Evolutionary conservation across 2,113 vertebrate species (phyloP), one percentile per base, ranked within the genome.

Genomic region (Danionella cerebrum): DNA sequence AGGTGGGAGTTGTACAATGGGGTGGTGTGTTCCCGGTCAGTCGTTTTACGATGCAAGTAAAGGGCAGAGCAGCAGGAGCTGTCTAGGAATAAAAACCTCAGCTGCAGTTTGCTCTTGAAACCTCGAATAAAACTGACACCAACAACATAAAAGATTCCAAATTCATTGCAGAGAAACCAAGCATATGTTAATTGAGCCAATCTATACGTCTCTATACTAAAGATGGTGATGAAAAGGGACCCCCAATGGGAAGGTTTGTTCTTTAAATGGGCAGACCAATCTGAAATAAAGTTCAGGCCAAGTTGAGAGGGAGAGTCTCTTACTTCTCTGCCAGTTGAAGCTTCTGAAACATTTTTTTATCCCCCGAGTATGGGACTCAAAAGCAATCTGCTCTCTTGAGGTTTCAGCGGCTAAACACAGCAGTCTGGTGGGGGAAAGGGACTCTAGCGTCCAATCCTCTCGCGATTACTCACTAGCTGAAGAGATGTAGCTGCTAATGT

Each of bases 401-500:
- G 74, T 67, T 84, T 85, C 79, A 62, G 66, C 31, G 81, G 78
- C 84, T 86, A 83, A 85, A 82, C 82, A 82, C 33, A 74, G 78
- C 78, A 78, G 76, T 76, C 78, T 80, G 71, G 41, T 27, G 65
- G 65, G 52, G 73, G 71, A 76, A 77, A 77, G 74, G 66, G 67
- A 70, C 69, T 78, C 73, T 79, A 70, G 69, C 76, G 78, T 77
- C 80, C 77, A 77, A 83, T 84, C 82, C 72, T n/a, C 31, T 67
- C 45, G 71, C 83, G 84, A 84, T 84, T 84, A 83, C 84, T 76
- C 82, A 82, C 82, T 84, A 83, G 82, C 83, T 81, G 79, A 84
- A 86, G 85, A 81, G 84, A 85, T 85, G 85, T 85, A 76, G 73
- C 69, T 75, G 58, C 74, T 84, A 86, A 88, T 85, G 82, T 80